Conservation (phyloP, 1,140 invertebrate species). For the Dendrolimus kikuchii region DNA sequence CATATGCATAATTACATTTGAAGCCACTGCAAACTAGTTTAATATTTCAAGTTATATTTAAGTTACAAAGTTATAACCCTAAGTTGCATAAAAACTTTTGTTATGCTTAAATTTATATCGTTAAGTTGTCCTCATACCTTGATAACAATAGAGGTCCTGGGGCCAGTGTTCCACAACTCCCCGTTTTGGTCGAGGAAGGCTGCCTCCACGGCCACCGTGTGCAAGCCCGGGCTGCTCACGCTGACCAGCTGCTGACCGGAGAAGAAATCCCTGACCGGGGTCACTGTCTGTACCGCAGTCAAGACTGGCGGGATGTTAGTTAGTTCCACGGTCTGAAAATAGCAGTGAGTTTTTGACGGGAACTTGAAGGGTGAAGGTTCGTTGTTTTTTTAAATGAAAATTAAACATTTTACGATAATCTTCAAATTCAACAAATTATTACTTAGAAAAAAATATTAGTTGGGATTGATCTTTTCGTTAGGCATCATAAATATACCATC, state of each 20-base stretch:
- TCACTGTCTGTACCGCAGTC: conserved; percentile 73
- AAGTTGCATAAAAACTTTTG: too few relatives aligned
- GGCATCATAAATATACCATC: too few relatives aligned
- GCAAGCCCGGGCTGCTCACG: conserved; percentile 65
- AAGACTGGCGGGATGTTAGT: conserved; percentile 44
- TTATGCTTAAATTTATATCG: too few relatives aligned
- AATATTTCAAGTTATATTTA: too few relatives aligned
- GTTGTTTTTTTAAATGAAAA: too few relatives aligned
- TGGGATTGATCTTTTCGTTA: too few relatives aligned
- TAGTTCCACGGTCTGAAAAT: conserved; percentile 42
- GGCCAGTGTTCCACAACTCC: conserved; percentile 80
- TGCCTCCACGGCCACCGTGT: conserved; percentile 76
- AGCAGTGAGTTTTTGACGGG: neutral
- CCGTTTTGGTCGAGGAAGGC: conserved; percentile 78
- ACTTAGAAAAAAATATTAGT: too few relatives aligned
- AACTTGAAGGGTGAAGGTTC: neutral
- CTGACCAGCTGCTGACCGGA: conserved; percentile 80
- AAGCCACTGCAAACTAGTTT: too few relatives aligned
- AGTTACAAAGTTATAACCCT: too few relatives aligned
- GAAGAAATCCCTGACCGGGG: conserved; percentile 85
- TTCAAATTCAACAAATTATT: too few relatives aligned
- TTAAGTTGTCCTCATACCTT: conserved; percentile 66
- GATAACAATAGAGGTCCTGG: conserved; percentile 74
- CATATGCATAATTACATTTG: too few relatives aligned
- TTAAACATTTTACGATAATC: too few relatives aligned